Base-by-base conservation (phyloP, 2,113 vertebrate genomes). In the Pseudopodoces humilis region DNA sequence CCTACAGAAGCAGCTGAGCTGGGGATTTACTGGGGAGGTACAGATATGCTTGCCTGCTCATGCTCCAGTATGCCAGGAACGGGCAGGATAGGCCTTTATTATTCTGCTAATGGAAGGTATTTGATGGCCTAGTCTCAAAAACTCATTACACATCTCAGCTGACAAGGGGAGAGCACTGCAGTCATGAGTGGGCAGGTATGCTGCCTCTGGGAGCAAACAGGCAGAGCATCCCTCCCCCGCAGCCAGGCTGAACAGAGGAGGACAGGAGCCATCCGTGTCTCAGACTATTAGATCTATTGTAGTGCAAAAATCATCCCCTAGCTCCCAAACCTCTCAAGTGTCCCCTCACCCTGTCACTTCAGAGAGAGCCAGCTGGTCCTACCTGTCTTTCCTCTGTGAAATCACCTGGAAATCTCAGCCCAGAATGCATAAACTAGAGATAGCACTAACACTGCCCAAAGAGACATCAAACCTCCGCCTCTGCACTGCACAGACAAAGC, bases 31-130 rank as follows among this genome's bases (percentile, higher is more conserved):
- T 17, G 22, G n/a, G 37, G 23, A 91, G 35, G 39, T 49, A 88
- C 1, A 3, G 56, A 58, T 55, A 46, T 3, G 44, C 41, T 82
- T 69, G 41, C 46, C 86, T 83, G 86, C 58, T 86, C 53, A 15
- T 2, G 8, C 69, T 91, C 33, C 35, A 52, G 72, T 50, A 5
- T 47, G 64, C 47, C 92, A 94, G 72, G 60, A 81, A 59, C 0
- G 1, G 35, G 53, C 65, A 94, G 43, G 50, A 80, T 6, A 44
- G 50, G 43, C 20, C 24, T 82, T 85, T 86, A 71, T 88, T 91
- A 71, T 82, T 88, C 39, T 92, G 56, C 52, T 75, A 64, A 44
- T 53, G 44, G 52, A 84, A 94, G 65, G 69, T 82, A 83, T 91
- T 91, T 4, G 7, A 53, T 87, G 74, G 70, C 74, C 46, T 10